Evolutionary conservation across 2,888 invertebrate species (phyloP).

Genomic region (Panopea generosa): DNA sequence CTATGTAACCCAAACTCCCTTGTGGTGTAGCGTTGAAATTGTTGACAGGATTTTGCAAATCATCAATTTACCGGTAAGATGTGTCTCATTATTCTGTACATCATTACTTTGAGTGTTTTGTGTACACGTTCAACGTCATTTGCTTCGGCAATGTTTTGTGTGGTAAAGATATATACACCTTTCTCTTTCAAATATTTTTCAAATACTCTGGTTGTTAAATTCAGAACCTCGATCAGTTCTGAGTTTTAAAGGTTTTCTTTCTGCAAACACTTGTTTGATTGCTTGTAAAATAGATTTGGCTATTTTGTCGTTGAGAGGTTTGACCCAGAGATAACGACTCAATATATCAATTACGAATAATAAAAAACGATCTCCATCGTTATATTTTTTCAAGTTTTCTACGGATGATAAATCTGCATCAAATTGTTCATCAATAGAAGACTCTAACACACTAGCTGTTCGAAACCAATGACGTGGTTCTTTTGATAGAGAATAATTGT

Average conservation of each 20-base stretch:
- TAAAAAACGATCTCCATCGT: slow-evolving; percentile 37
- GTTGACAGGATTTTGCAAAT: slow-evolving; percentile 13
- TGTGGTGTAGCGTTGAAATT: slow-evolving; percentile 29
- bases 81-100: slow-evolving; percentile 19
- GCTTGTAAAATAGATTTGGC: slow-evolving; percentile 35
- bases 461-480: slow-evolving; percentile 36
- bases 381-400: slow-evolving; percentile 37
- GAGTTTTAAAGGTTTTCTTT: slow-evolving; percentile 30
- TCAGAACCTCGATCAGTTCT: slow-evolving; percentile 40
- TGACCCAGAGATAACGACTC: slow-evolving; percentile 28
- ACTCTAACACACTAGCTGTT: slow-evolving; percentile 26
- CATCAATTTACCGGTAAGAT: slow-evolving; percentile 28
- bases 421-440: slow-evolving; percentile 37
- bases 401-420: slow-evolving; percentile 36
- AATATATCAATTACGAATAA: slow-evolving; percentile 40
- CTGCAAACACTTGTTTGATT: slow-evolving; percentile 35
- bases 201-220: slow-evolving; percentile 41
- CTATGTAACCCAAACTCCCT: slow-evolving; percentile 11
- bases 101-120: neutral
- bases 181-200: slow-evolving; percentile 1
- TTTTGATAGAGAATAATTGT: no score
- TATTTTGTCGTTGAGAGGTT: slow-evolving; percentile 35
- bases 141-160: slow-evolving; percentile 22
- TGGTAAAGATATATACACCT: slow-evolving; percentile 14
- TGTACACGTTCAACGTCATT: slow-evolving; percentile 26